Percentiles rank a stretch among this genome's conserved stretches.
These are phyloP conservation scores for Phortica variegata DNA, from an alignment of 1,140 invertebrate genomes.

Conservation along the genomic window DNA sequence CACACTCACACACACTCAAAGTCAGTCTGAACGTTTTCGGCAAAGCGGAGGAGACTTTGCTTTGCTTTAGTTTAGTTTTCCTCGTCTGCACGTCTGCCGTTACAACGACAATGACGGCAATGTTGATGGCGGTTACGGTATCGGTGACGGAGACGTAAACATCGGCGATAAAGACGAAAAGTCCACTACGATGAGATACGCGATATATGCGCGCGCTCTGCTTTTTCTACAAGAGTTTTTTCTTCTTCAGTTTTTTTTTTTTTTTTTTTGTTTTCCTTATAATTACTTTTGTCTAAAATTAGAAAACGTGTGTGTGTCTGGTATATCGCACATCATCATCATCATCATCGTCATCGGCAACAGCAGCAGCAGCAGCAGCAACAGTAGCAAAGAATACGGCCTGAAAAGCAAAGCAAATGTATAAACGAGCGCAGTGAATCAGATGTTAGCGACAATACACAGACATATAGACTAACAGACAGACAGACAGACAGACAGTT, in stretches of 20 bases:
- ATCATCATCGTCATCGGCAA: constrained; percentile 24
- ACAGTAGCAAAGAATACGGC: constrained; percentile 19
- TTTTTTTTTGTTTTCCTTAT: constrained; percentile 32
- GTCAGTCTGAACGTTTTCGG: no score
- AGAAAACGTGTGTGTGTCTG: constrained; percentile 57
- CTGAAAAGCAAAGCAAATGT: constrained; percentile 14
- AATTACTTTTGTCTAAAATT: constrained; percentile 58
- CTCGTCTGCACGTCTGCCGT: no score
- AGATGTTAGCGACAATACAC: constrained; percentile 44
- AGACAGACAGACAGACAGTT: neutral
- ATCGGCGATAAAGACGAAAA: no score
- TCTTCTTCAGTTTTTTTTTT: constrained; percentile 36
- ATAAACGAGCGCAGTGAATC: constrained; percentile 11
- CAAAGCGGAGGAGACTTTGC: constrained; percentile 3
- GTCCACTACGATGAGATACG: constrained; percentile 43
- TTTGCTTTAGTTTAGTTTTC: no score
- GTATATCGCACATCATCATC: constrained; percentile 49
- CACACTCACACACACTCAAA: neutral
- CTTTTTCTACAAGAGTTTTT: constrained; percentile 6
- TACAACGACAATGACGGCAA: no score
- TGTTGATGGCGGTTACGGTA: no score
- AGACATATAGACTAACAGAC: constrained; percentile 15
- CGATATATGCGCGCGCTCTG: constrained; percentile 51
- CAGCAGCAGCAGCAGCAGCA: neutral
- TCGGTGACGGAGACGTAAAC: no score